Base-by-base conservation (phyloP, 2,888 invertebrate genomes). In the Pristionchus fissidentatus region DNA sequence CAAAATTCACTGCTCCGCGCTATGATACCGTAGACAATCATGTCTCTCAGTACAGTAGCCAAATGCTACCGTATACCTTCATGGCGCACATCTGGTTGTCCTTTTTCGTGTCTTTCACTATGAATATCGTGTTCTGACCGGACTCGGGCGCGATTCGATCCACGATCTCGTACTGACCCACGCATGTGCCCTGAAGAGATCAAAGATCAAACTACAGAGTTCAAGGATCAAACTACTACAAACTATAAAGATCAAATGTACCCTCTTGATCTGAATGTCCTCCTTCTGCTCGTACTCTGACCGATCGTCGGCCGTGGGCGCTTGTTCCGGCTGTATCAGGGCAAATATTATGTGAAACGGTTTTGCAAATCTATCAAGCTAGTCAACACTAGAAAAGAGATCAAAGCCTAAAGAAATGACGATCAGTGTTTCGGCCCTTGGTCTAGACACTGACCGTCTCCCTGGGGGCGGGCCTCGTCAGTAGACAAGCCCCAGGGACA, bases 131-230 rank as follows among this genome's bases (percentile, higher is more conserved):
- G 22, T 62, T 81, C 80, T 81, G 80, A 29, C 80, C 80, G 29
- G 80, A 81, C n/a, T 81, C 80, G 32, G 80, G 80, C 13, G 80
- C 80, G 13, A 81, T 81, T 46, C 80, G 38, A 26, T 81, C 80
- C 29, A 81, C 22, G 15, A 81, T 35, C 62, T 81, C 80, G 32
- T 81, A 81, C 29, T 35, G 52, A 46, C 80, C 80, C 26, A 81
- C n/a, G 7, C 38, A 32, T 5, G 80, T 81, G 19, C 80, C 80
- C 80, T 81, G 32, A 22, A 78, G 55, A 78, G 52, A 78, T 49
- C 32, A 78, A 38, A 79, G 79, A 79, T 79, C 49, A 75, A 35
- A 19, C n/a, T n/a, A n/a, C n/a, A n/a, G n/a, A n/a, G n/a, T n/a
- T n/a, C 41, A 13, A 46, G n/a, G 38, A 57, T 55, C n/a, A 57